phyloP scores from a whole-genome alignment of 2,888 invertebrate genomes.

The Andrena marginata region DNA sequence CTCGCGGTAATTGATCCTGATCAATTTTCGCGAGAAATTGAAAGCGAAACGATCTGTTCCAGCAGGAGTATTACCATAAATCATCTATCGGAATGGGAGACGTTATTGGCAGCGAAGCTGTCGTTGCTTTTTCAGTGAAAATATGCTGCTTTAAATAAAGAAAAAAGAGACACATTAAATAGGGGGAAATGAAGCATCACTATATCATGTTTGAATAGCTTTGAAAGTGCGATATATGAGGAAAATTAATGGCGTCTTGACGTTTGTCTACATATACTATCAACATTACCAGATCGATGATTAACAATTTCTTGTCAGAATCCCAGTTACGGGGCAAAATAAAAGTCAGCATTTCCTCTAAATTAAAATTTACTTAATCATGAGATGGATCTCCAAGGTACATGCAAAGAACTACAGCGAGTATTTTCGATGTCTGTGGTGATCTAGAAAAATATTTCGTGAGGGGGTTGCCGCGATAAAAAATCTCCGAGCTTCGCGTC shows the following conservation, averaged over 20 bases:
- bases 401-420: conserved; percentile 16
- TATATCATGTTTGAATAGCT: too few species aligned
- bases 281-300: too few species aligned
- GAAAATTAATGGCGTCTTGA: too few species aligned
- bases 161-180: too few species aligned
- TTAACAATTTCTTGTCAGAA: too few species aligned
- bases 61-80: conserved; percentile 38
- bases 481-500: conserved; percentile 36
- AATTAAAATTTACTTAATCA: conserved; percentile 18
- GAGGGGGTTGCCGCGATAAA: conserved; percentile 28
- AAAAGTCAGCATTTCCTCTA: neutral
- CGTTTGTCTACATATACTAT: too few species aligned
- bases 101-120: neutral
- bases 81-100: conserved; percentile 19
- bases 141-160: too few species aligned
- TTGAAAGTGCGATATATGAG: too few species aligned
- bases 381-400: conserved; percentile 9
- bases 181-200: too few species aligned
- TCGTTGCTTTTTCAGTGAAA: neutral
- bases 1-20: conserved; percentile 33
- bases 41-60: conserved; percentile 8
- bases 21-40: conserved; percentile 27
- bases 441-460: conserved; percentile 29
- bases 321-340: neutral
- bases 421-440: conserved; percentile 27